These are phyloP conservation scores for Agapornis canus DNA, from an alignment of 2,797 vertebrate genomes.

Conservation along the genomic window DNA sequence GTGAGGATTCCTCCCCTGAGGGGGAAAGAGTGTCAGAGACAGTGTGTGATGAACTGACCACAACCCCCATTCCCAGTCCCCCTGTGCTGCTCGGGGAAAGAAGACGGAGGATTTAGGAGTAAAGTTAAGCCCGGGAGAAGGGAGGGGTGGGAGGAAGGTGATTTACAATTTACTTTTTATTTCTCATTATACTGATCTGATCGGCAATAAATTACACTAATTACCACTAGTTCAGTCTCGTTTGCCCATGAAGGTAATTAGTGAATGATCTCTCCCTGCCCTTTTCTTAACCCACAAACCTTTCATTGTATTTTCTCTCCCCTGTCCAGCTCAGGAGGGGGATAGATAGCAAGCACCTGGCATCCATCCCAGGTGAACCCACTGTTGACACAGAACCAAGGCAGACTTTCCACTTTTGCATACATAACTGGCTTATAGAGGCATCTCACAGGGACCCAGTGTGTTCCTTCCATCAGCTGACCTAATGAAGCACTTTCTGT, in stretches of 20 bases:
- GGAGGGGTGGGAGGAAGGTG: not conserved
- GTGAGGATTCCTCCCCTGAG: not conserved
- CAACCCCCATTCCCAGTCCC: not conserved
- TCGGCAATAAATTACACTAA: not conserved
- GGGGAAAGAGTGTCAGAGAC: not conserved
- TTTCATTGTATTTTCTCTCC: not conserved
- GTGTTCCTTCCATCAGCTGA: not conserved
- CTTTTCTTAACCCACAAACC: not conserved
- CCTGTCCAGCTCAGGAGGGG: not conserved
- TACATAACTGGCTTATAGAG: not conserved
- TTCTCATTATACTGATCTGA: not conserved
- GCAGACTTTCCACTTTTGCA: not conserved
- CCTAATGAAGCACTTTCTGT: not conserved
- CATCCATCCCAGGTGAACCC: not conserved
- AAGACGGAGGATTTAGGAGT: not conserved
- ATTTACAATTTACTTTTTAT: not conserved
- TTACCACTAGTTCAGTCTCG: not conserved
- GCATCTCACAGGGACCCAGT: not conserved
- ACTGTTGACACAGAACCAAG: not conserved
- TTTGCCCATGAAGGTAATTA: accelerated
- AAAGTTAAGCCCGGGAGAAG: not conserved
- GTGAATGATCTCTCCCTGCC: not conserved
- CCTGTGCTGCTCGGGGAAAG: not conserved
- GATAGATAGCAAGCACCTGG: not conserved
- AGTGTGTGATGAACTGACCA: not conserved